Evolutionary conservation across 2,888 invertebrate genomes (phyloP), one percentile per base, ranked within the genome.

Genomic region (Amphipoea lucens): DNA sequence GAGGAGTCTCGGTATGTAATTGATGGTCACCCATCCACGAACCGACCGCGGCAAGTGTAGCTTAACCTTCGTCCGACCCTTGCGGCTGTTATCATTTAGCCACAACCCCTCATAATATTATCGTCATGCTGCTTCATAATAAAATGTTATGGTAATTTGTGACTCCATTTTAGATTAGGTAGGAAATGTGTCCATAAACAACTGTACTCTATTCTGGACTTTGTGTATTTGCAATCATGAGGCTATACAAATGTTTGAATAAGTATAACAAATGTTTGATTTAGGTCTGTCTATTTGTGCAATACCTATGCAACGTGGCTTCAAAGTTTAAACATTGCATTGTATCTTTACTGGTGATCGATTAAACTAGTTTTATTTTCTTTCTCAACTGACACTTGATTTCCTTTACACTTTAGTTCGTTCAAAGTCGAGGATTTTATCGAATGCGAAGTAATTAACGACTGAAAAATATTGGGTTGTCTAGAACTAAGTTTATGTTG

Each of bases 211-310:
- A 63, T 23, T 17, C 12, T 20, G 14, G 9, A 40, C 12, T 69
- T 36, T n/a, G 4, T 62, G 12, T 72, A 65, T 71, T 77, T 84
- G 23, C 17, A 65, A 82, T 68, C 36, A 84, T 60, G 36, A 54
- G 14, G 72, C 23, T 84, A 14, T 51, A 42, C 23, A 82, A 84
- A 79, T 69, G 20, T 84, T 82, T 84, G 84, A 79, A 65, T 73
- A 72, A 17, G 20, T 54, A 63, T 57, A 72, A 57, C 42, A 62
- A 72, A 84, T 79, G 54, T 84, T 82, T 79, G 45, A 65, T 65
- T 54, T 45, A 66, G 60, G 36, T 51, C 36, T 65, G 23, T 0
- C 4, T 73, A 42, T 82, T 79, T 73, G 51, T 51, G 9, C 9
- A 68, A 23, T 62, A 65, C 23, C 36, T 63, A 63, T 60, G 5